phyloP scores from a whole-genome alignment of 1,140 invertebrate genomes.

The Drosophila truncata region DNA sequence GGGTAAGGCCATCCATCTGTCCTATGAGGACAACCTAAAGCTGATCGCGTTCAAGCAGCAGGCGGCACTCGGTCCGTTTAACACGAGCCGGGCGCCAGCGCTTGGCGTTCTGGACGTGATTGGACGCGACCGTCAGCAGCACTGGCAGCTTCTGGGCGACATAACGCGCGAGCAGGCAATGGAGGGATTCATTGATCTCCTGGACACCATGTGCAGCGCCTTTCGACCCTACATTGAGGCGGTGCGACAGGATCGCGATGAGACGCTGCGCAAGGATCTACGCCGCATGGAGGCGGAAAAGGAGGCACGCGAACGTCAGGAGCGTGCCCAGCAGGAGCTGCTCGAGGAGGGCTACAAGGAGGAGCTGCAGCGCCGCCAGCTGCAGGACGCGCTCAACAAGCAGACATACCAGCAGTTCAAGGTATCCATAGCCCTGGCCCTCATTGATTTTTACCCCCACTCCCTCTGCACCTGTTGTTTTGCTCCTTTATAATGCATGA shows the following conservation, averaged over 20 bases:
- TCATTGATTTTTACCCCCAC: constrained; percentile 1
- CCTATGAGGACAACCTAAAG: constrained; percentile 96
- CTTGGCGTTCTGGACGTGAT: constrained; percentile 98
- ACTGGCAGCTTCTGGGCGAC: constrained; percentile 96
- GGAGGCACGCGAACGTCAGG: constrained; percentile 85
- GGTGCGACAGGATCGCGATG: constrained; percentile 93
- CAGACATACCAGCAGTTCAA: constrained; percentile 98
- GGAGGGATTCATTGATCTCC: constrained; percentile 94
- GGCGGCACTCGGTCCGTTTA: constrained; percentile 94
- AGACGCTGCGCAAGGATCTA: constrained; percentile 86
- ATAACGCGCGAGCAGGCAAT: constrained; percentile 95
- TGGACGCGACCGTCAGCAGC: constrained; percentile 95
- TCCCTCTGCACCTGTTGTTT: constrained; percentile 73
- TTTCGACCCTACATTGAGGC: constrained; percentile 97
- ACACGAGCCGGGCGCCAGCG: constrained; percentile 91
- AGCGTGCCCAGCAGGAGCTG: constrained; percentile 86
- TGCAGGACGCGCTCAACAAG: constrained; percentile 98
- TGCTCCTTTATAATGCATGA: constrained; percentile 92
- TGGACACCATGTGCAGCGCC: constrained; percentile 94
- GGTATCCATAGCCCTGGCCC: constrained; percentile 46
- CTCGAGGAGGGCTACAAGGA: constrained; percentile 87
- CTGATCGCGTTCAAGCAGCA: constrained; percentile 97
- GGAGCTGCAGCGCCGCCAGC: constrained; percentile 90
- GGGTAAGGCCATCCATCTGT: constrained; percentile 97
- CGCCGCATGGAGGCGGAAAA: constrained; percentile 86